Evolutionary conservation across 2,888 invertebrate species (phyloP).

Genomic region (Ochropleura leucogaster): DNA sequence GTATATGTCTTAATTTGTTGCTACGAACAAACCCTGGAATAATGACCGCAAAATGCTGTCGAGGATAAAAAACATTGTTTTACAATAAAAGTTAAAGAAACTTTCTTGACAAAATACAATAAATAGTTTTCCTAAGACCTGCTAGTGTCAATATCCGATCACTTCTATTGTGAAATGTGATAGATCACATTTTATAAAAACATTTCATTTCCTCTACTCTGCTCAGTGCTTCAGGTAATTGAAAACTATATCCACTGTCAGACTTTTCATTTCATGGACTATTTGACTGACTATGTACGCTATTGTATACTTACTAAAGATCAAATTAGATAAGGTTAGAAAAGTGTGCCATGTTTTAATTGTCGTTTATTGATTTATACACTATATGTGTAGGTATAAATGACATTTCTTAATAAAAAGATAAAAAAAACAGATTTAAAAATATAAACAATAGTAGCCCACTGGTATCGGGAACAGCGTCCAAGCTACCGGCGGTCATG

Average conservation of each 20-base stretch:
- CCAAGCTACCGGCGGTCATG: no score
- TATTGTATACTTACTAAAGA: background rate
- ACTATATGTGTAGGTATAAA: no score
- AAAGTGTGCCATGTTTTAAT: no score
- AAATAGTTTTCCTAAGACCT: background rate
- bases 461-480: no score
- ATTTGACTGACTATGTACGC: slow-evolving; percentile 18
- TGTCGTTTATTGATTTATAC: no score
- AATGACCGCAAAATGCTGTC: background rate
- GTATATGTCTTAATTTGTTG: no score
- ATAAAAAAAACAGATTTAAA: no score
- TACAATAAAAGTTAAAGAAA: background rate
- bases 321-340: background rate
- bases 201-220: slow-evolving; percentile 1
- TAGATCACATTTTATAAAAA: background rate
- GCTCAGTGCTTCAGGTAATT: slow-evolving; percentile 15
- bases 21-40: no score
- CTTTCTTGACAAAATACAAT: background rate
- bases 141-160: background rate
- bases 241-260: slow-evolving; percentile 1
- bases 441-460: no score
- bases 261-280: slow-evolving; percentile 4
- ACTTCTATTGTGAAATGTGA: slow-evolving; percentile 3
- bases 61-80: background rate
- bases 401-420: no score